Evolutionary conservation across 2,113 vertebrate species (phyloP), one percentile per base, ranked within the genome.

Genomic region (Chinchilla lanigera): DNA sequence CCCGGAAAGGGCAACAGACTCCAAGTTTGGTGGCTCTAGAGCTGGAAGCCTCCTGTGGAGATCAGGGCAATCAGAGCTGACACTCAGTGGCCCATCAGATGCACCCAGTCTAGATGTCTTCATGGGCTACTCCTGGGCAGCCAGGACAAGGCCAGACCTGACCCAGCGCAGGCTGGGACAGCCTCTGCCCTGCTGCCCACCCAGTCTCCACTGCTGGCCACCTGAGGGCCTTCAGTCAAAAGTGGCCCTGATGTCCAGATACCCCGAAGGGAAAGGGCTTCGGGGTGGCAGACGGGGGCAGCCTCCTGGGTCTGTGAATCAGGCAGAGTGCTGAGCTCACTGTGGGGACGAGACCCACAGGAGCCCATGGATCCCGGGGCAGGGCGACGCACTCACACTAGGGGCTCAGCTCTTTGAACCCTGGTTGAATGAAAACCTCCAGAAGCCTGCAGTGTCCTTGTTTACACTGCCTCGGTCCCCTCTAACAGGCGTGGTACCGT

Each of bases 351-450:
- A 86, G 67, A 54, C n/a, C 6, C 17, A 47, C 17, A 54, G 54
- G 44, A 61, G 11, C 35, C 67, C 41, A 5, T 20, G 3, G 28
- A 16, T 35, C n/a, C 47, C 0, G 0, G 54, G 0, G 4, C 22
- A 13, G 19, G 63, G 13, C 1, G 0, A n/a, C n/a, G 0, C 4
- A 0, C 33, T 2, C 5, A 19, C 0, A 4, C 17, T 56, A 10
- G 35, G 63, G 30, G 5, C 30, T 54, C n/a, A 0, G 63, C 50
- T 52, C 38, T 52, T 33, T 20, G 77, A 33, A 0, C 6, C 19
- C 0, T 1, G 1, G 22, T 33, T 47, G 33, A 52, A 28, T 33
- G 38, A 58, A 33, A 61, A 11, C 8, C 28, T 35, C 44, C n/a
- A 26, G 1, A 35, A 38, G 14, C 28, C 81, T 47, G 3, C 7